Evolutionary conservation across 2,888 invertebrate species (phyloP).

Genomic region (Rhagium mordax): DNA sequence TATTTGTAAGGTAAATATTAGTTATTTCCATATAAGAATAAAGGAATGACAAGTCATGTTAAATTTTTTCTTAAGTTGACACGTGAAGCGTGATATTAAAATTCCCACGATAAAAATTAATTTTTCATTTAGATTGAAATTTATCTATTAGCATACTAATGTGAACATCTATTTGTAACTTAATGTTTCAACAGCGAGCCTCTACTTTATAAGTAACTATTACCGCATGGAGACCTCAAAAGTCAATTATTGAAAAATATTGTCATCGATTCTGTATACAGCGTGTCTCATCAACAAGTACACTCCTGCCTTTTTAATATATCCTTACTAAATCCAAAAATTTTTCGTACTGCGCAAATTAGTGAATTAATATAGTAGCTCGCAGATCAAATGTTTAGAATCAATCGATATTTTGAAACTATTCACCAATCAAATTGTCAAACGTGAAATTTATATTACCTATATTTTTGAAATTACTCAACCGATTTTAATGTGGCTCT

Average conservation of each 20-base stretch:
- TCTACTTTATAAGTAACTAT: background rate
- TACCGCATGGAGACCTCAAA: background rate
- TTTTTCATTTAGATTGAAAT: conserved; percentile 43
- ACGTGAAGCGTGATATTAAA: conserved; percentile 41
- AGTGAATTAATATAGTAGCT: no score
- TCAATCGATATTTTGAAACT: no score
- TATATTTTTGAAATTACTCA: no score
- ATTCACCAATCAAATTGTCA: no score
- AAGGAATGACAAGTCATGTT: conserved; percentile 34
- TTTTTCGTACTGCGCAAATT: no score
- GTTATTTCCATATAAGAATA: conserved; percentile 32
- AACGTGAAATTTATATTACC: no score
- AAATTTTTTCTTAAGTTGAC: conserved; percentile 26
- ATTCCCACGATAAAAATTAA: conserved; percentile 43
- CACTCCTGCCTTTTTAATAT: no score
- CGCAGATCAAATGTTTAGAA: no score
- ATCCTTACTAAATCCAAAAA: no score
- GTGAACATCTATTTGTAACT: conserved; percentile 35
- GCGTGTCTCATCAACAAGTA: background rate
- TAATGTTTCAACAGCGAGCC: conserved; percentile 6
- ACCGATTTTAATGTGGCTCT: no score
- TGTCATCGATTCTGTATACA: background rate
- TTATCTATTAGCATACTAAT: conserved; percentile 42
- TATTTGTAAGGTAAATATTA: conserved; percentile 38
- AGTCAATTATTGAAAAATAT: conserved; percentile 19